Conservation (phyloP, 2,113 vertebrate genomes). For the Lepisosteus osseus region DNA sequence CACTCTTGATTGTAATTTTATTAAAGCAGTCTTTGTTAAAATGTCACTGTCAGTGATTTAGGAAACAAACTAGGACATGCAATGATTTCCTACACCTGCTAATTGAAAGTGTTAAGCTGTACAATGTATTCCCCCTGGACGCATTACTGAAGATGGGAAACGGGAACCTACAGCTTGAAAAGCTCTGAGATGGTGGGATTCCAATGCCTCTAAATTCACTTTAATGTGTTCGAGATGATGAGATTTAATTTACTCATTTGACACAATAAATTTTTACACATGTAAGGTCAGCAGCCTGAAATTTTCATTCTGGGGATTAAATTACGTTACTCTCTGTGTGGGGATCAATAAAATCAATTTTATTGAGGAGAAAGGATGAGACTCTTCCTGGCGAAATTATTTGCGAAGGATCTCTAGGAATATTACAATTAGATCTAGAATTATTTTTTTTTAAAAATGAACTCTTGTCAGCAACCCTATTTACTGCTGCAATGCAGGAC, state of each 20-base stretch:
- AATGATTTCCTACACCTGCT: neutral
- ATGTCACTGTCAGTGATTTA: neutral
- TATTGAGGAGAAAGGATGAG: slow-evolving; percentile 61
- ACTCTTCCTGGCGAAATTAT: slow-evolving; percentile 52
- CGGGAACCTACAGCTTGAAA: slow-evolving; percentile 33
- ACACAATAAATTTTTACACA: slow-evolving; percentile 83
- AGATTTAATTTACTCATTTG: slow-evolving; percentile 81
- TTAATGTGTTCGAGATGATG: slow-evolving; percentile 70
- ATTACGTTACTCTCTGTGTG: slow-evolving; percentile 80
- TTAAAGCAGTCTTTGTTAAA: too few relatives aligned
- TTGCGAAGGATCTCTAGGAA: slow-evolving; percentile 31
- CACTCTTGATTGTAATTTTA: too few relatives aligned
- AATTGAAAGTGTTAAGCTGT: neutral
- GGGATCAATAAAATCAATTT: slow-evolving; percentile 86
- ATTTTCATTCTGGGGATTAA: slow-evolving; percentile 87
- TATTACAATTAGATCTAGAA: slow-evolving; percentile 26
- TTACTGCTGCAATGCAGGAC: slow-evolving; percentile 17
- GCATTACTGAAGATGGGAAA: neutral
- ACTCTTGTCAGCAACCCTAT: slow-evolving; percentile 33
- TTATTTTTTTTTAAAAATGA: too few relatives aligned
- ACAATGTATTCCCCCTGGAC: neutral
- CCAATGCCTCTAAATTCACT: slow-evolving; percentile 69
- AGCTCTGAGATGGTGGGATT: slow-evolving; percentile 49
- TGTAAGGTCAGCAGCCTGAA: slow-evolving; percentile 79
- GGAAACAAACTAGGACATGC: neutral